Percentiles rank a stretch among this genome's conserved stretches.
These are phyloP conservation scores for Chinchilla lanigera DNA, from an alignment of 2,113 vertebrate genomes.

Conservation along the genomic window DNA sequence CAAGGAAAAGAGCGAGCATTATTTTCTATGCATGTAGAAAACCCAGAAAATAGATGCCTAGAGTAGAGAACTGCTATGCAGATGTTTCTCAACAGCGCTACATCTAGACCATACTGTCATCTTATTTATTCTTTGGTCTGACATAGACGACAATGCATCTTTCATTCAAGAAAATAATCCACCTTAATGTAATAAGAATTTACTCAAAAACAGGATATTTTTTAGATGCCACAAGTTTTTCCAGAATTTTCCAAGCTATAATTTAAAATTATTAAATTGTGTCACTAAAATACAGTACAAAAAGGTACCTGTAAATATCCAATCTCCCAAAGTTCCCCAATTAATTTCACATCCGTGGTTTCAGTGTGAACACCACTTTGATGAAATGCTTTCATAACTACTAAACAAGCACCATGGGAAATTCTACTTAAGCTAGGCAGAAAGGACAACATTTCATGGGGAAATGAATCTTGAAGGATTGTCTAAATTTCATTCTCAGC, in stretches of 20 bases:
- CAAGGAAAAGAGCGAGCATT: neutral
- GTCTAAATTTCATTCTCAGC: neutral
- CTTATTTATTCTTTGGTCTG: neutral
- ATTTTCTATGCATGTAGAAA: neutral
- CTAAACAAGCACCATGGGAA: constrained; percentile 2
- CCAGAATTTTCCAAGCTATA: neutral
- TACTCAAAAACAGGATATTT: neutral
- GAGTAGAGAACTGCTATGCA: neutral
- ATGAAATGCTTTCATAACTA: constrained; percentile 52
- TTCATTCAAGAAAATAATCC: neutral
- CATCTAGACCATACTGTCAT: neutral
- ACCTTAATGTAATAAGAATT: neutral
- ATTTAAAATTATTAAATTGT: neutral
- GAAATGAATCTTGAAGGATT: constrained; percentile 8
- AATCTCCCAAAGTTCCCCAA: neutral
- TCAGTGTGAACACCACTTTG: constrained; percentile 9
- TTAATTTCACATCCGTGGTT: neutral
- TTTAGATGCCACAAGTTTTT: neutral
- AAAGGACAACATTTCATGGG: constrained; percentile 29
- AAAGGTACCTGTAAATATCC: neutral
- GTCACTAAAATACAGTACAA: neutral
- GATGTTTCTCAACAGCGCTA: neutral
- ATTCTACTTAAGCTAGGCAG: constrained; percentile 34
- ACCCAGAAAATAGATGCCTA: neutral
- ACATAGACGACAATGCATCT: neutral